A percentile compares a stretch with the other conserved stretches of the same genome.
These are phyloP conservation scores for Aselliscus stoliczkanus DNA, from an alignment of 2,797 vertebrate genomes.

Conservation along the genomic window DNA sequence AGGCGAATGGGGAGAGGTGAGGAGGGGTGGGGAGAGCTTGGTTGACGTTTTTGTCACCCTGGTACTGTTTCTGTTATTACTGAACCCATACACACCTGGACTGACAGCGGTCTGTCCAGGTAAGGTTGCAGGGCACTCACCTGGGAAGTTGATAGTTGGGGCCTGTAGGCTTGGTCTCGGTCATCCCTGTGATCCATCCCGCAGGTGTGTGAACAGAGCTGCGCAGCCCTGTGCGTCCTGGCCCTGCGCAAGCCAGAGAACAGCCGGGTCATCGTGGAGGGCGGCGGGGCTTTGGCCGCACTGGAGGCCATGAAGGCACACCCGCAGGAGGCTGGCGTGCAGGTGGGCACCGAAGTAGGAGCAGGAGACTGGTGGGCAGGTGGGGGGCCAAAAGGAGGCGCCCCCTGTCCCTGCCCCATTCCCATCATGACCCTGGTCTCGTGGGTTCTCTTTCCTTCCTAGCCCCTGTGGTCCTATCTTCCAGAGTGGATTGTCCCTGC, in stretches of 20 bases:
- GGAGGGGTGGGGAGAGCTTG: not conserved
- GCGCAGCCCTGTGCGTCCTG: conserved; percentile 90
- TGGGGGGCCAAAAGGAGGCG: not conserved
- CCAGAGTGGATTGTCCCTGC: not conserved
- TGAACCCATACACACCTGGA: not conserved
- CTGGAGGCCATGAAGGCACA: conserved; percentile 94
- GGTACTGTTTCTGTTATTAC: not conserved
- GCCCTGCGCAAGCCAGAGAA: conserved; percentile 94
- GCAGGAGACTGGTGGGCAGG: not conserved
- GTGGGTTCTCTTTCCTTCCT: not conserved
- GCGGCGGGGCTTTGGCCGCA: conserved; percentile 88
- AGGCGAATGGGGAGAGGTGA: not conserved
- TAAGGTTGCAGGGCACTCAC: not conserved
- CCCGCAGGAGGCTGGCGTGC: conserved; percentile 83
- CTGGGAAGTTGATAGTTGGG: not conserved
- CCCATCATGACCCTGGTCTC: rapidly evolving
- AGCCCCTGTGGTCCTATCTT: not conserved
- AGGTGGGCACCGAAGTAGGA: conserved; percentile 82
- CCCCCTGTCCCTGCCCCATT: not conserved
- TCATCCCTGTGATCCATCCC: rapidly evolving
- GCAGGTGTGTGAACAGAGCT: conserved; percentile 95
- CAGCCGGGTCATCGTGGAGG: conserved; percentile 92
- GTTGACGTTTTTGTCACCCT: not conserved
- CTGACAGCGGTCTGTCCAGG: not conserved
- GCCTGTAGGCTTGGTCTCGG: not conserved